Evolutionary conservation across 2,113 vertebrate genomes (phyloP).

Genomic region (Morone chrysops): DNA sequence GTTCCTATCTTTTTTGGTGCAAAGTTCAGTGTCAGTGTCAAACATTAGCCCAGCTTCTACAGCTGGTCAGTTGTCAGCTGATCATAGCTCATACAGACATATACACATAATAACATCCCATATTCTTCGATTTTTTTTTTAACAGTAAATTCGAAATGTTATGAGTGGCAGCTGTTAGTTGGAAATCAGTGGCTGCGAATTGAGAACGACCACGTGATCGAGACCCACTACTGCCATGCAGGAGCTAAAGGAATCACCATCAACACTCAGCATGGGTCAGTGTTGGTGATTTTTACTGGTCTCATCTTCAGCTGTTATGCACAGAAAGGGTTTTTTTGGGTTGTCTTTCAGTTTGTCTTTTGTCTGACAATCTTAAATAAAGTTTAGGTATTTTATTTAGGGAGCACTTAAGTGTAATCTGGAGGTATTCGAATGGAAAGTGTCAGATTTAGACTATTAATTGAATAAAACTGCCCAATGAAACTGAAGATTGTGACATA

Average conservation of each 20-base stretch:
- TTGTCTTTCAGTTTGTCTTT: neutral
- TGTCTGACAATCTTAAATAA: neutral
- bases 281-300: neutral
- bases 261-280: conserved; percentile 56
- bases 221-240: conserved; percentile 79
- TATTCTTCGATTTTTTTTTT: conserved; percentile 14
- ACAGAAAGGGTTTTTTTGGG: neutral
- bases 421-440: neutral
- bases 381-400: neutral
- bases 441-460: neutral
- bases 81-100: too few relatives aligned
- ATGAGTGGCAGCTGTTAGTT: conserved; percentile 69
- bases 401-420: neutral
- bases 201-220: conserved; percentile 73
- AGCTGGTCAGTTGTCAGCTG: too few relatives aligned
- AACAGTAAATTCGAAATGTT: conserved; percentile 59
- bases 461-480: neutral
- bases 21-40: neutral
- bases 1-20: too few relatives aligned
- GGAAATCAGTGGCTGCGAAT: conserved; percentile 57
- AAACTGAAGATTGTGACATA: neutral
- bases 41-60: neutral
- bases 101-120: neutral
- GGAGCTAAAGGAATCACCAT: conserved; percentile 76
- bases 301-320: neutral